A percentile compares a stretch with the other conserved stretches of the same genome.
Conservation (phyloP, 1,140 invertebrate species). For the Philotrypesis tridentata region DNA sequence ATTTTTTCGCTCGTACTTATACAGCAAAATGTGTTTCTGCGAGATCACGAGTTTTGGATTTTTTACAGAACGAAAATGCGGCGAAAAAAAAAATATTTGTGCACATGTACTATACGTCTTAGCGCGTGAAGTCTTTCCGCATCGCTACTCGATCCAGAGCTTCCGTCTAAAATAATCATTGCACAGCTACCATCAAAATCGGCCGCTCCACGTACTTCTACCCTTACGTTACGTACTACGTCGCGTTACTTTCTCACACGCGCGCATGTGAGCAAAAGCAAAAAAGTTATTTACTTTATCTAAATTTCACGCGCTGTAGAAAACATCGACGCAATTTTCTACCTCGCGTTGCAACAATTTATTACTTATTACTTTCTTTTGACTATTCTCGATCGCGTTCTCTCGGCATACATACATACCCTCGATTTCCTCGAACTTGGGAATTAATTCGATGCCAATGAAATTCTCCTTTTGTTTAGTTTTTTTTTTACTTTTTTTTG, state of each 20-base stretch:
- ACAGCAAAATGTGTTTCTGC: background rate
- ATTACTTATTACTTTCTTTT: background rate
- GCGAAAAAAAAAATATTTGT: background rate
- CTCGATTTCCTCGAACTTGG: background rate
- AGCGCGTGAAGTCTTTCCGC: too few relatives aligned
- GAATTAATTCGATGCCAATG: slow-evolving; percentile 4
- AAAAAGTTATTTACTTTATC: too few relatives aligned
- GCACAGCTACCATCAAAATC: background rate
- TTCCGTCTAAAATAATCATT: slow-evolving; percentile 5
- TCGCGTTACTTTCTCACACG: background rate
- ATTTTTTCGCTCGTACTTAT: background rate
- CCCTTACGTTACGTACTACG: background rate
- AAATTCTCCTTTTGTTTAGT: background rate
- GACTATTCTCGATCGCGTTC: background rate
- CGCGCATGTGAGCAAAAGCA: background rate
- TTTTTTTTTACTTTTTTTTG: background rate
- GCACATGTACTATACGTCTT: background rate
- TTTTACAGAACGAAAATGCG: background rate
- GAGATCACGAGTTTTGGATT: slow-evolving; percentile 2
- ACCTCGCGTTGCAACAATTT: background rate
- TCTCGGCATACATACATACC: background rate
- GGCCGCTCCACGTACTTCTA: background rate
- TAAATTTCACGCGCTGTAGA: background rate
- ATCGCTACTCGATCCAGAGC: background rate
- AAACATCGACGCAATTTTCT: background rate